Percentiles rank a stretch among this genome's conserved stretches.
Evolutionary conservation across 2,888 invertebrate genomes (phyloP).

Genomic region (Cerastis leucographa): DNA sequence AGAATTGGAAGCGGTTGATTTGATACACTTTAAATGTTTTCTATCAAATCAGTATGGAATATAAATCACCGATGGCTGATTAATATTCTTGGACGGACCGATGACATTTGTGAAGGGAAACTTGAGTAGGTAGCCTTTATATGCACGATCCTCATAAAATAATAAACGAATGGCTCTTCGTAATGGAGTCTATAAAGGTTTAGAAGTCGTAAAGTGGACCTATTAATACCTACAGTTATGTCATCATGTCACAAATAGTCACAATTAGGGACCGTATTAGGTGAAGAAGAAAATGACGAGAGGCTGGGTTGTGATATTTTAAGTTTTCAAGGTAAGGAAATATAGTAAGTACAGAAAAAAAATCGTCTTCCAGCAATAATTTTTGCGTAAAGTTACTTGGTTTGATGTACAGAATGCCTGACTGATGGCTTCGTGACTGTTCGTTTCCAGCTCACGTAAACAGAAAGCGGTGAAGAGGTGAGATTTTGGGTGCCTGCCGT

Average conservation of each 20-base stretch:
- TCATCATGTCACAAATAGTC: background rate
- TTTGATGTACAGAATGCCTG: too few species aligned
- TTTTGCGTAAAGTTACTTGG: too few species aligned
- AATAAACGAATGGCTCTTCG: slow-evolving; percentile 24
- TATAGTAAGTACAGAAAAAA: too few species aligned
- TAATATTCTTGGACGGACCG: slow-evolving; percentile 37
- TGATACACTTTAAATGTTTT: slow-evolving; percentile 55
- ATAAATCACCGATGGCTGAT: slow-evolving; percentile 24
- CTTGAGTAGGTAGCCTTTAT: slow-evolving; percentile 1
- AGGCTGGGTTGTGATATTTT: background rate
- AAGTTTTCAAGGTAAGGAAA: too few species aligned
- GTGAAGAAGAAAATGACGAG: background rate
- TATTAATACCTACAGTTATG: slow-evolving; percentile 31
- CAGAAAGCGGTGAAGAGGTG: background rate
- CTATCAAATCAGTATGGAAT: slow-evolving; percentile 29
- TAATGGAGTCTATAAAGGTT: slow-evolving; percentile 35
- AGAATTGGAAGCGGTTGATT: slow-evolving; percentile 34
- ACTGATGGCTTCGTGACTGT: too few species aligned
- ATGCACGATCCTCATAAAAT: slow-evolving; percentile 38
- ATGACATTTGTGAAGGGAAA: slow-evolving; percentile 32
- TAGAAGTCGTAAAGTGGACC: slow-evolving; percentile 24
- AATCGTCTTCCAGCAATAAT: too few species aligned
- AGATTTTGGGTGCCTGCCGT: background rate
- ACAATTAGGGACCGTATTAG: background rate
- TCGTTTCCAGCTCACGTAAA: too few species aligned